Evolutionary conservation across 1,140 invertebrate genomes (phyloP).

Genomic region (Lordiphosa stackelbergi): DNA sequence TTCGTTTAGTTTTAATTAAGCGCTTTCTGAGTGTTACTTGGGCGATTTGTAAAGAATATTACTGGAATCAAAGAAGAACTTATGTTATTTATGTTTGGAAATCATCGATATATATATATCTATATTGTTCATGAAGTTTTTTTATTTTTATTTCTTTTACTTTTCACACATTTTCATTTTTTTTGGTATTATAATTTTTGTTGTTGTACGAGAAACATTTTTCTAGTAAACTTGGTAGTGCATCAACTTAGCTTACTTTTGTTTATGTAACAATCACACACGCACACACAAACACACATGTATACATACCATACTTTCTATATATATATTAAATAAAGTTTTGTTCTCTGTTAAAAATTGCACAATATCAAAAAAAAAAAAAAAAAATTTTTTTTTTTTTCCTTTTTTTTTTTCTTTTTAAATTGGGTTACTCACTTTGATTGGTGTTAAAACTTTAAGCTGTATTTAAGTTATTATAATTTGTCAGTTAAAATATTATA

Average conservation of each 20-base stretch:
- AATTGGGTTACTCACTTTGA: conserved; percentile 1
- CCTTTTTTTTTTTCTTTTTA: conserved; percentile 7
- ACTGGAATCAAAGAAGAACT: conserved; percentile 18
- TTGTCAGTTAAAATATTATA: too few relatives aligned
- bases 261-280: conserved; percentile 49
- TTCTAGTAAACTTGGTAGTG: conserved; percentile 37
- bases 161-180: conserved; percentile 11
- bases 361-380: conserved; percentile 28
- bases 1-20: conserved; percentile 17
- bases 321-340: conserved; percentile 67
- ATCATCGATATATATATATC: conserved; percentile 16
- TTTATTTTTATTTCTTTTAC: conserved; percentile 9
- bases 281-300: conserved; percentile 18
- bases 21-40: conserved; percentile 32
- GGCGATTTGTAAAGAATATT: conserved; percentile 30
- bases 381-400: conserved; percentile 8
- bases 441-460: too few relatives aligned
- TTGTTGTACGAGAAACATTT: conserved; percentile 16
- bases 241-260: conserved; percentile 41
- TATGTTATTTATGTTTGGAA: conserved; percentile 25
- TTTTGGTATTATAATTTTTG: neutral
- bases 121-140: conserved; percentile 29
- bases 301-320: conserved; percentile 25
- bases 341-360: conserved; percentile 69
- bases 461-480: too few relatives aligned